Evolutionary conservation across 2,888 invertebrate genomes (phyloP).

Genomic region (Drosophila mimetica): DNA sequence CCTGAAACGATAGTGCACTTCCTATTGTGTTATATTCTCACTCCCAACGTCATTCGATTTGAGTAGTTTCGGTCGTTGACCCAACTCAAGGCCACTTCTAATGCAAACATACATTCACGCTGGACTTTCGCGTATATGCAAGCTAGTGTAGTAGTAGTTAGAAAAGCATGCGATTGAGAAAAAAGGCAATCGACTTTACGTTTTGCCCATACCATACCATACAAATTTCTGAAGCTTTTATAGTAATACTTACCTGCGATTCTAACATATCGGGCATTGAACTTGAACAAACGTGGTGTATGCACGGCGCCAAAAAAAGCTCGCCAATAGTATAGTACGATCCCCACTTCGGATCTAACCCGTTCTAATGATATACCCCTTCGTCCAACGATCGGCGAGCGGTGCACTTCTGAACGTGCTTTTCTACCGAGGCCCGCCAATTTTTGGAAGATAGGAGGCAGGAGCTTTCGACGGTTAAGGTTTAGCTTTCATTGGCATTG

Average conservation of each 20-base stretch:
- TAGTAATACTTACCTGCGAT: slow-evolving; percentile 8
- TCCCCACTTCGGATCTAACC: slow-evolving; percentile 20
- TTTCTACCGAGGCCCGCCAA: slow-evolving; percentile 12
- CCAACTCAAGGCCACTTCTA: slow-evolving; percentile 36
- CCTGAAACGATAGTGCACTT: slow-evolving; percentile 29
- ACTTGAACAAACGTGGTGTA: slow-evolving; percentile 34
- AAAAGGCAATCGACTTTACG: slow-evolving; percentile 1
- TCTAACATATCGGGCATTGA: slow-evolving; percentile 41
- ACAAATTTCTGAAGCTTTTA: slow-evolving; percentile 21
- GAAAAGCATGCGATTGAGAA: slow-evolving; percentile 23
- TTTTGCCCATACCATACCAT: slow-evolving; percentile 16
- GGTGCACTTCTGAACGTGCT: slow-evolving; percentile 20
- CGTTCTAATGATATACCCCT: slow-evolving; percentile 21
- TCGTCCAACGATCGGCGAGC: slow-evolving; percentile 2
- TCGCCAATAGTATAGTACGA: slow-evolving; percentile 5
- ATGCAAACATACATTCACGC: slow-evolving; percentile 8
- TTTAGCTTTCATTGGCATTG: slow-evolving; percentile 48
- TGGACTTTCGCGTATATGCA: slow-evolving; percentile 19
- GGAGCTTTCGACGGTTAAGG: slow-evolving; percentile 31
- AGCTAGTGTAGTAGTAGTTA: slow-evolving; percentile 10
- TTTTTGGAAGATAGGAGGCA: slow-evolving; percentile 3
- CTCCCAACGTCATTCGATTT: slow-evolving; percentile 16
- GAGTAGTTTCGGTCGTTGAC: slow-evolving; percentile 30
- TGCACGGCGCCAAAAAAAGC: slow-evolving; percentile 34
- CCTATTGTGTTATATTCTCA: slow-evolving; percentile 19